These are phyloP conservation scores for Ephydatia muelleri DNA, from an alignment of 37 sponge, comb jelly and placozoan species.

Conservation along the genomic window DNA sequence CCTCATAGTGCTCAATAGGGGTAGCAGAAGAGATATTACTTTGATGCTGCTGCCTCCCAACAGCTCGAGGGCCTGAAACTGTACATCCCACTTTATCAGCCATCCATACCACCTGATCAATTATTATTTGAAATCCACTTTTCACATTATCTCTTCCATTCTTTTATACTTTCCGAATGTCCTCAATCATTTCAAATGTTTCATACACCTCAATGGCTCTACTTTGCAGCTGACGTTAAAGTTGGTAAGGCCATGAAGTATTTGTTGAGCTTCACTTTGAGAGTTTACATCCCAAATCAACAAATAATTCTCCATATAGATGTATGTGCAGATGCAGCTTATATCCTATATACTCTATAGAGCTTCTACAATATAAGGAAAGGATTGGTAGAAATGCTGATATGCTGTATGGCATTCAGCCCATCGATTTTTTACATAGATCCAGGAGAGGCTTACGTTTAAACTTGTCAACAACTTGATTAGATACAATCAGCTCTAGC, in stretches of 20 bases:
- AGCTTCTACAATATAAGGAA: slow-evolving; percentile 32
- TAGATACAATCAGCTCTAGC: slow-evolving; percentile 22
- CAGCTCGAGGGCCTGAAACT: too few species aligned
- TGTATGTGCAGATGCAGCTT: slow-evolving; percentile 9
- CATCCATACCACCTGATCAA: too few species aligned
- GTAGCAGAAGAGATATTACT: too few species aligned
- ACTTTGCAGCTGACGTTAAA: slow-evolving; percentile 40
- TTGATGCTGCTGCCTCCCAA: too few species aligned
- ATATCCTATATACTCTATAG: slow-evolving; percentile 22
- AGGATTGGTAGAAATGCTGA: slow-evolving; percentile 39
- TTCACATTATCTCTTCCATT: too few species aligned
- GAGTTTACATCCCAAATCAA: slow-evolving; percentile 20
- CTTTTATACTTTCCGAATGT: too few species aligned
- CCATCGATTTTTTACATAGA: slow-evolving; percentile 8
- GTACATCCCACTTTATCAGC: too few species aligned
- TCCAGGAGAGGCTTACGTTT: not conserved
- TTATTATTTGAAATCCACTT: too few species aligned
- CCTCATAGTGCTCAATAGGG: too few species aligned
- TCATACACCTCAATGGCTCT: too few species aligned
- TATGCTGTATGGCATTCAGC: too few species aligned
- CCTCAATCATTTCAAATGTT: too few species aligned
- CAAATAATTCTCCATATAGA: slow-evolving; percentile 16
- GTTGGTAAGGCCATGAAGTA: slow-evolving; percentile 31
- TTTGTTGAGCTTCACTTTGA: slow-evolving; percentile 29
- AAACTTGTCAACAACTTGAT: slow-evolving; percentile 13